Percentiles rank a stretch among this genome's conserved stretches.
Evolutionary conservation across 2,888 invertebrate species (phyloP).

Genomic region (Alentia gelatinosa): DNA sequence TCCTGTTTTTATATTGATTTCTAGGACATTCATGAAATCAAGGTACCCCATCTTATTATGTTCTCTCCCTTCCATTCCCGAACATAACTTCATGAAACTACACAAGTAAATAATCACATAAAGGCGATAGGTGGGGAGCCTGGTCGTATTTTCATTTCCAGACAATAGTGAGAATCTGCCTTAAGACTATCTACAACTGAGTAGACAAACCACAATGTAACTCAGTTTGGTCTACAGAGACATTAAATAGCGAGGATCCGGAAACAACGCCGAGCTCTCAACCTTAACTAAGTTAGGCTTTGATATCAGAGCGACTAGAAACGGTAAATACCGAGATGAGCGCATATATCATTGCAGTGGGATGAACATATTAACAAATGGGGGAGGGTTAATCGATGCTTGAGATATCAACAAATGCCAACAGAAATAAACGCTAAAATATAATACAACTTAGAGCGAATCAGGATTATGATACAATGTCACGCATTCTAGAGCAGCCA

Average conservation of each 20-base stretch:
- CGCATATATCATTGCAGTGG: neutral
- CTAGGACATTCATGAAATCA: too few species aligned
- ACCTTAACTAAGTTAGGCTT: neutral
- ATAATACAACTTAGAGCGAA: too few species aligned
- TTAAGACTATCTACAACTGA: neutral
- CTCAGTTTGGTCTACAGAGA: neutral
- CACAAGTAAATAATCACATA: neutral
- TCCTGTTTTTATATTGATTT: too few species aligned
- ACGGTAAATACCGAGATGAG: neutral
- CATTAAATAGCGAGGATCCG: neutral
- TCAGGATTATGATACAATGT: too few species aligned
- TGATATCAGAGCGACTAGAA: neutral
- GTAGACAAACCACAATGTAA: neutral
- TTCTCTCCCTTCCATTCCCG: neutral
- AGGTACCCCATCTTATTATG: too few species aligned
- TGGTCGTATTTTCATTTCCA: too few species aligned
- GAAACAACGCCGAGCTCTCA: neutral
- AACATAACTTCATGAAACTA: neutral
- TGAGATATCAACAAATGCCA: neutral
- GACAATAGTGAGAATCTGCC: neutral
- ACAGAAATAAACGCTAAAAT: neutral
- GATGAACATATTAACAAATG: conserved; percentile 4
- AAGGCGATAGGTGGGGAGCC: neutral
- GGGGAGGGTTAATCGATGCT: neutral
- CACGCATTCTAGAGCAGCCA: too few species aligned